phyloP scores from a whole-genome alignment of 2,888 invertebrate species.

The Seira ritae region DNA sequence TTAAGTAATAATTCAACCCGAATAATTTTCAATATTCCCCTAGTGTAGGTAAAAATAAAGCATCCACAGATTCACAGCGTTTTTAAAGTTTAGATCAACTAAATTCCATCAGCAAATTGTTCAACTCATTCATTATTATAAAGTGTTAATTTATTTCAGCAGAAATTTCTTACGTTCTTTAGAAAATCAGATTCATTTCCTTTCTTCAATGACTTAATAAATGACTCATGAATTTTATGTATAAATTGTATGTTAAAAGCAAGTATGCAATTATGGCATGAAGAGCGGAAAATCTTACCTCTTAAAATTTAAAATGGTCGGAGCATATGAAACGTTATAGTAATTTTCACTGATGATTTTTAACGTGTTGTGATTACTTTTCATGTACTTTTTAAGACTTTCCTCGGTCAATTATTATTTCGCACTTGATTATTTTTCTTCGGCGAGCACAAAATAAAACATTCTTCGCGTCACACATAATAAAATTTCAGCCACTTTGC shows the following conservation, averaged over 20 bases:
- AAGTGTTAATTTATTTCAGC: no score
- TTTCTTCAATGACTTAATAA: no score
- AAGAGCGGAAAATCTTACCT: constrained; percentile 59
- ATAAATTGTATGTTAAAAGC: constrained; percentile 5
- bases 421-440: constrained; percentile 26
- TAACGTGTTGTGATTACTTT: constrained; percentile 22
- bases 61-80: no score
- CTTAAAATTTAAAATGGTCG: constrained; percentile 41
- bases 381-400: constrained; percentile 28
- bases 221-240: no score
- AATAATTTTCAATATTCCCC: no score
- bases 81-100: no score
- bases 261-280: constrained; percentile 53
- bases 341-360: constrained; percentile 41
- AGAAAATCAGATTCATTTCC: no score
- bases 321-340: constrained; percentile 35
- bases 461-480: constrained; percentile 13
- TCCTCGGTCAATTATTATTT: constrained; percentile 12
- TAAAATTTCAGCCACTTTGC: constrained; percentile 33
- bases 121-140: no score
- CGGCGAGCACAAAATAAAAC: constrained; percentile 44
- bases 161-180: no score
- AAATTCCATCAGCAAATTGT: no score
- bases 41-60: no score
- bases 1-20: no score